A percentile compares a stretch with the other conserved stretches of the same genome.
Evolutionary conservation across 37 sponge, comb jelly and placozoan species (phyloP).

Genomic region (Chondrilla cf. caribensis): DNA sequence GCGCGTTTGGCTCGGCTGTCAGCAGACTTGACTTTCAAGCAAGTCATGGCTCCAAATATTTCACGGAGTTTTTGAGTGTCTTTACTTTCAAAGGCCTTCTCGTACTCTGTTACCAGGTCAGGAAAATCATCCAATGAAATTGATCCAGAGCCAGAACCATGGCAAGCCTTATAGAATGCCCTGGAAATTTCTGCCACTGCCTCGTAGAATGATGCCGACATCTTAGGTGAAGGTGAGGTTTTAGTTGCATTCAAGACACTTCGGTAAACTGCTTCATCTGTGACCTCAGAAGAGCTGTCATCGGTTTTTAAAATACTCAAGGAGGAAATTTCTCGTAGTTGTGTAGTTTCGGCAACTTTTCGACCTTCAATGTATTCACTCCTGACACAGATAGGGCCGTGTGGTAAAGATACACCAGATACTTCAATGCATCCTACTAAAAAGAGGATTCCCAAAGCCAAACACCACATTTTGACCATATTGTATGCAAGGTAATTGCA

Average conservation of each 20-base stretch:
- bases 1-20: background rate
- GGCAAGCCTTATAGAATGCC: background rate
- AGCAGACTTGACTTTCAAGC: background rate
- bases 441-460: too few species aligned
- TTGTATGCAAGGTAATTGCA: too few species aligned
- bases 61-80: background rate
- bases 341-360: too few species aligned
- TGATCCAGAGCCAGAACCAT: background rate
- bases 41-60: background rate
- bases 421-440: too few species aligned
- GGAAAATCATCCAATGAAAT: background rate
- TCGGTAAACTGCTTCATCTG: background rate
- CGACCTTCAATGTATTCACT: too few species aligned
- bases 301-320: too few species aligned
- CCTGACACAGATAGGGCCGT: too few species aligned
- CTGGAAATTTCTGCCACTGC: background rate
- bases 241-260: background rate
- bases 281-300: too few species aligned
- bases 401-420: too few species aligned
- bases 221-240: background rate
- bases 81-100: background rate
- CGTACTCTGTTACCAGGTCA: background rate
- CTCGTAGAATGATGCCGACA: background rate
- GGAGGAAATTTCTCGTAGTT: too few species aligned
- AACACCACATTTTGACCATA: too few species aligned